A percentile compares a stretch with the other conserved stretches of the same genome.
Evolutionary conservation across 1,140 invertebrate species (phyloP).

Genomic region (Drosophila melanica): DNA sequence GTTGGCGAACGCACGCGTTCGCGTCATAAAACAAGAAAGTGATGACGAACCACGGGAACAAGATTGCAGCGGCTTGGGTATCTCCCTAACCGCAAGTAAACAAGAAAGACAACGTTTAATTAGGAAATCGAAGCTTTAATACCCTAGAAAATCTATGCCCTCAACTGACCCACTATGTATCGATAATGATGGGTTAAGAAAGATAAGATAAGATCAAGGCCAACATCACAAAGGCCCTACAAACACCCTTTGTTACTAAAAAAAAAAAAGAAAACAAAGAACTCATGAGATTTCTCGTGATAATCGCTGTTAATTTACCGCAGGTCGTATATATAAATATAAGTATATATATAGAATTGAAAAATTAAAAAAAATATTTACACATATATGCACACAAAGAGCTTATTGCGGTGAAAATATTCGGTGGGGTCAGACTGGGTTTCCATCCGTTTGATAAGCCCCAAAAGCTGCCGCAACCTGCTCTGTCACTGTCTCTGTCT

Average conservation of each 20-base stretch:
- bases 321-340: not conserved
- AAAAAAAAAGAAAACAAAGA: too few relatives aligned
- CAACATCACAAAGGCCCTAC: too few relatives aligned
- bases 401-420: not conserved
- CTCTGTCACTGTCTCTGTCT: slow-evolving; percentile 6
- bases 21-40: slow-evolving; percentile 42
- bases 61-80: slow-evolving; percentile 57
- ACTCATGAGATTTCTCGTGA: not conserved
- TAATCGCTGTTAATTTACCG: slow-evolving; percentile 14
- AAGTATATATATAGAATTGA: not conserved
- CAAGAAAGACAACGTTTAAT: slow-evolving; percentile 26
- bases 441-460: slow-evolving; percentile 21
- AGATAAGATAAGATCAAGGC: too few relatives aligned
- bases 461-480: slow-evolving; percentile 16
- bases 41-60: slow-evolving; percentile 59
- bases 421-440: slow-evolving; percentile 11
- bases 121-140: slow-evolving; percentile 18
- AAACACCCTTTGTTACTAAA: not conserved
- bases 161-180: not conserved
- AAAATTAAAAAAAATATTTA: not conserved
- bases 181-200: too few relatives aligned
- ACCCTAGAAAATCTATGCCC: slow-evolving; percentile 12
- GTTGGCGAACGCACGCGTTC: slow-evolving; percentile 47
- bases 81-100: slow-evolving; percentile 70
- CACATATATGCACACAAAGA: not conserved